These are phyloP conservation scores for Drosophila neocordata DNA, from an alignment of 1,140 invertebrate species.

Conservation along the genomic window DNA sequence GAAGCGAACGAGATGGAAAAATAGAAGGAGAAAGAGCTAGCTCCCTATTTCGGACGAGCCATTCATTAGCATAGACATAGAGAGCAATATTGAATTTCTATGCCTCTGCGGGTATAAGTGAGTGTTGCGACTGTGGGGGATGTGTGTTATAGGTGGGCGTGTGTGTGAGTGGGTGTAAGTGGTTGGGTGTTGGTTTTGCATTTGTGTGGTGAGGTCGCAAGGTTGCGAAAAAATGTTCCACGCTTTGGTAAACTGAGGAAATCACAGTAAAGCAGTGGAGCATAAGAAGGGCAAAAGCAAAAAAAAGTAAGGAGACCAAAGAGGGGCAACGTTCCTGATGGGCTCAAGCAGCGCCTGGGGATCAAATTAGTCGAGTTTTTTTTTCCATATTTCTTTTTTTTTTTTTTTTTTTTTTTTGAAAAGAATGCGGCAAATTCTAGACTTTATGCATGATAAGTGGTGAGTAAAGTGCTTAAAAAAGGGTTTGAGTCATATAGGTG, in stretches of 20 bases:
- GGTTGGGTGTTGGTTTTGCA: not conserved
- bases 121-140: not conserved
- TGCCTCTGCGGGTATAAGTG: conserved; percentile 27
- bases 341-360: conserved; percentile 71
- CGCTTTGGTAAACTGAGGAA: conserved; percentile 56
- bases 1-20: not conserved
- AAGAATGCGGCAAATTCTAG: conserved; percentile 68
- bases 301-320: conserved; percentile 10
- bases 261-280: conserved; percentile 54
- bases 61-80: conserved; percentile 79
- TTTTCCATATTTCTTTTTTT: not conserved
- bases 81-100: conserved; percentile 77
- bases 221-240: conserved; percentile 76
- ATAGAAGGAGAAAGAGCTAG: not conserved
- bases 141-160: not conserved
- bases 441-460: conserved; percentile 61
- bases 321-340: conserved; percentile 12
- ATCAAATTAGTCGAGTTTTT: conserved; percentile 76
- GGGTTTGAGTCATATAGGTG: conserved; percentile 25
- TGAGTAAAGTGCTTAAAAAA: conserved; percentile 47
- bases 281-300: conserved; percentile 31
- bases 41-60: conserved; percentile 34
- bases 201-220: conserved; percentile 50
- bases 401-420: conserved; percentile 6
- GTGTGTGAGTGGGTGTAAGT: conserved; percentile 15